A percentile compares a stretch with the other conserved stretches of the same genome.
phyloP scores from a whole-genome alignment of 2,113 vertebrate species.

The Sylvia atricapilla region DNA sequence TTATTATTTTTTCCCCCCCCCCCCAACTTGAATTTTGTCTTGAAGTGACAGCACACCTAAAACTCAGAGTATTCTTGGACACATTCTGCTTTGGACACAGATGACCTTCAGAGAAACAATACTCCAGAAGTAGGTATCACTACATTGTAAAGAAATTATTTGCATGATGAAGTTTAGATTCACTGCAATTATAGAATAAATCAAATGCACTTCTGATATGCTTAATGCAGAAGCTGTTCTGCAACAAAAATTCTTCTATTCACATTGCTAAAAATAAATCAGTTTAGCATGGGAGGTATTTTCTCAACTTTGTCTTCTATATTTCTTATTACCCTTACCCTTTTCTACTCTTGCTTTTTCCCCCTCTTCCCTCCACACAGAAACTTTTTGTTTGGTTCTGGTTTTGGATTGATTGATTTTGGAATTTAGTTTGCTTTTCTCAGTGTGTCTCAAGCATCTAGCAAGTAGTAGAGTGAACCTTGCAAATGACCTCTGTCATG shows the following conservation, averaged over 20 bases:
- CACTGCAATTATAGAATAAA: neutral
- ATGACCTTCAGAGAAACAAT: neutral
- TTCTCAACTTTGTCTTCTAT: neutral
- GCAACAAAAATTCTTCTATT: neutral
- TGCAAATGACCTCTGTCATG: neutral
- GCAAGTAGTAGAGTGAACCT: neutral
- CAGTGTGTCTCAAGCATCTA: neutral
- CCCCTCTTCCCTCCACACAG: neutral
- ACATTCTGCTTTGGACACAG: neutral
- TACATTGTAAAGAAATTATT: neutral
- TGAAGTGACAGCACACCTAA: neutral
- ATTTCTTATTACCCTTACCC: neutral
- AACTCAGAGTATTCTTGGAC: neutral
- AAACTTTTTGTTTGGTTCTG: neutral
- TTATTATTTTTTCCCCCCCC: too few species aligned
- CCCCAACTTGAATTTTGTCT: neutral
- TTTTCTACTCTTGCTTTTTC: neutral
- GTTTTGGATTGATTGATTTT: neutral
- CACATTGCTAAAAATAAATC: neutral
- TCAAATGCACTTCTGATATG: neutral
- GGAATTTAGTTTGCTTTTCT: neutral
- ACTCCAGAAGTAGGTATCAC: neutral
- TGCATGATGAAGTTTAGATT: neutral
- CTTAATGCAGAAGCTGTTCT: neutral
- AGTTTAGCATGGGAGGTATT: rapidly evolving